Evolutionary conservation across 2,888 invertebrate genomes (phyloP).

Genomic region (Mystacides longicornis): DNA sequence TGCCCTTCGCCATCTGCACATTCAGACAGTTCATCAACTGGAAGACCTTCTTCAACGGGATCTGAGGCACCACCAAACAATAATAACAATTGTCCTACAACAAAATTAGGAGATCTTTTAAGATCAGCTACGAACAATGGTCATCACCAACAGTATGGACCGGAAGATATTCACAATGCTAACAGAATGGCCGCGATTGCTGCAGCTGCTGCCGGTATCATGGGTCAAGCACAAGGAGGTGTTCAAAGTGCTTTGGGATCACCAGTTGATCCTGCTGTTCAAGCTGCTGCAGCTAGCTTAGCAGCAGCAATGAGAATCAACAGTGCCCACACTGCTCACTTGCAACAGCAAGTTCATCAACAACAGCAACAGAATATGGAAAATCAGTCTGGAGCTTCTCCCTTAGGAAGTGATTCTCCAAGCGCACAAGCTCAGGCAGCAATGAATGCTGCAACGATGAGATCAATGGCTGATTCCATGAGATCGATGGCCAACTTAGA

Average conservation of each 20-base stretch:
- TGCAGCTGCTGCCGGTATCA: conserved; percentile 54
- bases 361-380: conserved; percentile 27
- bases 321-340: conserved; percentile 32
- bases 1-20: conserved; percentile 80
- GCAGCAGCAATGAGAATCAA: conserved; percentile 67
- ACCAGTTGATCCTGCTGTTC: conserved; percentile 54
- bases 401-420: conserved; percentile 38
- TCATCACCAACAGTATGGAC: conserved; percentile 56
- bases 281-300: conserved; percentile 67
- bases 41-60: conserved; percentile 70
- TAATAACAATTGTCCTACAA: conserved; percentile 58
- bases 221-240: conserved; percentile 54
- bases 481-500: conserved; percentile 43
- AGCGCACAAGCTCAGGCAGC: conserved; percentile 45
- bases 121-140: conserved; percentile 47
- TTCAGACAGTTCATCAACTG: conserved; percentile 81
- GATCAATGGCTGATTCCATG: conserved; percentile 49
- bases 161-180: conserved; percentile 51
- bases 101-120: conserved; percentile 44
- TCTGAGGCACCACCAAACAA: conserved; percentile 65
- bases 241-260: conserved; percentile 40
- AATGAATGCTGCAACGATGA: conserved; percentile 49
- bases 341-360: conserved; percentile 25
- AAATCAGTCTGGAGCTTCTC: conserved; percentile 34
- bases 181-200: conserved; percentile 66